Evolutionary conservation across 2,113 vertebrate genomes (phyloP).

Genomic region (Trogon surrucura): DNA sequence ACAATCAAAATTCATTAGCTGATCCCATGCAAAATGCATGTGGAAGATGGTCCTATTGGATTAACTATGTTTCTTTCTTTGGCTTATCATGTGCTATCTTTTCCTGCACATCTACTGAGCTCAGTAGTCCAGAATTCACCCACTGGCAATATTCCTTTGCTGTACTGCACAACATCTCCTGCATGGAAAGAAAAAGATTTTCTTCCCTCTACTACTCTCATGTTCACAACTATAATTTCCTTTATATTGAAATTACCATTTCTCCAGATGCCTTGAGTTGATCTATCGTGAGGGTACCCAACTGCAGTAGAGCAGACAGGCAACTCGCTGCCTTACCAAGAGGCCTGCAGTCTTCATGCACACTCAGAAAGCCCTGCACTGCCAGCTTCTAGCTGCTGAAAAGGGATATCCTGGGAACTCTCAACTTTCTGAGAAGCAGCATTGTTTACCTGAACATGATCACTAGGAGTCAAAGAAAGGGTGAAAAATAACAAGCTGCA

Average conservation of each 20-base stretch:
- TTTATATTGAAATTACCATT: not conserved
- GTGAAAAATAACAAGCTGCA: constrained; percentile 39
- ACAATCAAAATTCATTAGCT: not conserved
- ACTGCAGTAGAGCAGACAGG: not conserved
- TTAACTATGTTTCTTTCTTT: not conserved
- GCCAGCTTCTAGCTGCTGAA: not conserved
- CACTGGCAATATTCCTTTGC: not conserved
- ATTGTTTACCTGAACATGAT: constrained; percentile 46
- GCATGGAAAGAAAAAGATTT: not conserved
- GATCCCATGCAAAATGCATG: not conserved
- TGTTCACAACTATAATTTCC: not conserved
- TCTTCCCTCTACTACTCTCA: not conserved
- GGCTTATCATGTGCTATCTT: not conserved
- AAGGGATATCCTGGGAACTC: constrained; percentile 26
- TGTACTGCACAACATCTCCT: not conserved
- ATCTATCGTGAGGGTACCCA: not conserved
- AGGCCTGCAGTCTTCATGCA: not conserved
- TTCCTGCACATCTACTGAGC: not conserved
- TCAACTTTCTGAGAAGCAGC: constrained; percentile 5
- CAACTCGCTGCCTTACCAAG: not conserved
- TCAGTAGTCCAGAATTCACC: not conserved
- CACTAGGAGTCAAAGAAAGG: not conserved
- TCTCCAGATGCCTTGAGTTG: not conserved
- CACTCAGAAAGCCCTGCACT: not conserved
- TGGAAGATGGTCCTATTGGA: not conserved